A percentile compares a stretch with the other conserved stretches of the same genome.
Conservation (phyloP, 2,888 invertebrate genomes). For the Phlogophora meticulosa region DNA sequence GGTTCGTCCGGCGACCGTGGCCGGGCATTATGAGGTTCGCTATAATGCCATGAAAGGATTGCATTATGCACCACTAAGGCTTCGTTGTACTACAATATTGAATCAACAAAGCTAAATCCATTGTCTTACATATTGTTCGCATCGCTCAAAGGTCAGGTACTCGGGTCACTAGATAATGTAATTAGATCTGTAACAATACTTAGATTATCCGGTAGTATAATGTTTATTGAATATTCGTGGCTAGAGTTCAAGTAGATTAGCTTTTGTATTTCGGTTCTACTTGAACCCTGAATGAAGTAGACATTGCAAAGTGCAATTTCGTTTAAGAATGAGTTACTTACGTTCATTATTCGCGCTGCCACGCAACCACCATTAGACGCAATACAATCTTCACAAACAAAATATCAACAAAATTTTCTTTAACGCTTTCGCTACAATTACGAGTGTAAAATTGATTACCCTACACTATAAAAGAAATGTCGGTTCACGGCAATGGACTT, state of each 20-base stretch:
- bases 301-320: conserved; percentile 12
- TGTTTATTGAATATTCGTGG: neutral
- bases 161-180: conserved; percentile 46
- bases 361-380: conserved; percentile 52
- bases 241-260: neutral
- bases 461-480: conserved; percentile 75
- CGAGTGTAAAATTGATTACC: conserved; percentile 79
- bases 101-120: conserved; percentile 73
- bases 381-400: conserved; percentile 53
- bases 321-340: conserved; percentile 20
- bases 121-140: conserved; percentile 69
- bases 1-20: conserved; percentile 74
- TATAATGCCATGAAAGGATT: conserved; percentile 84
- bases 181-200: conserved; percentile 45
- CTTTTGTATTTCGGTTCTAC: neutral
- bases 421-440: conserved; percentile 79
- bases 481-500: conserved; percentile 71
- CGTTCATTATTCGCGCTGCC: conserved; percentile 42
- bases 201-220: neutral
- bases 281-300: conserved; percentile 6
- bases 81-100: conserved; percentile 79
- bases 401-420: conserved; percentile 73
- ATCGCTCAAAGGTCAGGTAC: conserved; percentile 57
- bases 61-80: conserved; percentile 76
- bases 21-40: conserved; percentile 74